Evolutionary conservation across 2,113 vertebrate species (phyloP), one percentile per base, ranked within the genome.

Genomic region (Empidonax traillii): DNA sequence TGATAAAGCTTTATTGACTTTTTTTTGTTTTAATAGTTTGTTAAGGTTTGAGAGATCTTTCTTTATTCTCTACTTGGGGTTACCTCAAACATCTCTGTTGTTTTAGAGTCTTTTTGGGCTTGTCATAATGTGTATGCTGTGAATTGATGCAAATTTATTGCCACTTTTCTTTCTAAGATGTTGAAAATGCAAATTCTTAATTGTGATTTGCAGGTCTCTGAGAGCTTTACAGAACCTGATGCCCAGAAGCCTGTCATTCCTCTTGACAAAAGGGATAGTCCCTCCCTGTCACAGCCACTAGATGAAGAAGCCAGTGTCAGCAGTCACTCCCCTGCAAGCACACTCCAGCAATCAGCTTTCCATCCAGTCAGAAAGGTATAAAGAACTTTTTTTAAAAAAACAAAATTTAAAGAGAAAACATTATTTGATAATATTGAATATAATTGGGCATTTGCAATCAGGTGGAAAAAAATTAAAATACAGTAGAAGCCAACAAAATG

Each of bases 351-450:
- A 59, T 56, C 97, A 53, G 75, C 97, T 87, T 96, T 97, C 12
- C 97, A 92, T 89, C 97, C 97, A 58, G 79, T 93, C 77, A 98
- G 96, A 97, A 98, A 98, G 98, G 98, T 98, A 98, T 80, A 85
- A 86, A 81, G 11, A 94, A 23, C 12, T 67, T 65, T 7, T 53
- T 44, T 35, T 25, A 20, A 20, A 39, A 56, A 78, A 59, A 52
- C 14, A 37, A 28, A 30, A 41, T 25, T 20, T 23, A 43, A 79
- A 62, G 12, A 16, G 14, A 81, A 87, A 83, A 49, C 3, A 18
- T 51, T 5, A 24, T 66, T 94, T 72, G 13, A 12, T 93, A 39
- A 49, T 68, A 30, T 10, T 77, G 31, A 81, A 31, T 72, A 14
- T 49, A 61, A 47, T 25, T 52, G 37, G 31, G 11, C 17, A 51